Evolutionary conservation across 2,113 vertebrate genomes (phyloP).

Genomic region (Alethe castanea): DNA sequence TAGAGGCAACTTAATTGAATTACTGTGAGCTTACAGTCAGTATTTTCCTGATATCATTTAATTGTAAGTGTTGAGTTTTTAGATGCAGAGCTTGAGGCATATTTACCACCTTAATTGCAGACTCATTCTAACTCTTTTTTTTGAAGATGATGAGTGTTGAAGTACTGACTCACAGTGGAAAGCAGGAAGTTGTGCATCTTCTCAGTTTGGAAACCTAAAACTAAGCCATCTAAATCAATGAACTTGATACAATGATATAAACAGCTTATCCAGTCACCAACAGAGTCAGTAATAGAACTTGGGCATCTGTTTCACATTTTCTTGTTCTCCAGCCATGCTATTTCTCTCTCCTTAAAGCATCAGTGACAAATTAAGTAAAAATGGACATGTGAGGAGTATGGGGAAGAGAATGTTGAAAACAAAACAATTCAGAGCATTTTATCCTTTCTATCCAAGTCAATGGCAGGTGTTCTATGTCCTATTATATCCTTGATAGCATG

Average conservation of each 20-base stretch:
- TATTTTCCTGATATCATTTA: neutral
- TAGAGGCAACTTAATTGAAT: neutral
- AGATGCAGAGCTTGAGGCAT: neutral
- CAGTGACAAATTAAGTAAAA: slow-evolving; percentile 20
- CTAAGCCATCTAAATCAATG: slow-evolving; percentile 5
- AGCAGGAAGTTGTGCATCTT: neutral
- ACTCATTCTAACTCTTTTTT: neutral
- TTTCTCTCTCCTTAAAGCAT: slow-evolving; percentile 13
- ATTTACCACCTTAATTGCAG: neutral
- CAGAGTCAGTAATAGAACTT: neutral
- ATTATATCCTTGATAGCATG: neutral
- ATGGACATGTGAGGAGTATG: neutral
- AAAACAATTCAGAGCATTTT: slow-evolving; percentile 48
- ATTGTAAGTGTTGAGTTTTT: neutral
- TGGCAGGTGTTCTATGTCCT: slow-evolving; percentile 57
- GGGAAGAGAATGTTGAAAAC: slow-evolving; percentile 30
- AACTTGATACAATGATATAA: neutral
- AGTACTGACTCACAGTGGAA: slow-evolving; percentile 1
- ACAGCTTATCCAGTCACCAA: neutral
- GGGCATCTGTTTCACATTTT: slow-evolving; percentile 30
- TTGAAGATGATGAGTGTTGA: neutral
- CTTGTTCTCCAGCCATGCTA: neutral
- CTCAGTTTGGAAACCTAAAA: slow-evolving; percentile 20
- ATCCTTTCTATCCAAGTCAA: slow-evolving; percentile 9
- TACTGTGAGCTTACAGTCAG: neutral